Conservation (phyloP, 2,888 invertebrate genomes). For the Cotesia congregata region DNA sequence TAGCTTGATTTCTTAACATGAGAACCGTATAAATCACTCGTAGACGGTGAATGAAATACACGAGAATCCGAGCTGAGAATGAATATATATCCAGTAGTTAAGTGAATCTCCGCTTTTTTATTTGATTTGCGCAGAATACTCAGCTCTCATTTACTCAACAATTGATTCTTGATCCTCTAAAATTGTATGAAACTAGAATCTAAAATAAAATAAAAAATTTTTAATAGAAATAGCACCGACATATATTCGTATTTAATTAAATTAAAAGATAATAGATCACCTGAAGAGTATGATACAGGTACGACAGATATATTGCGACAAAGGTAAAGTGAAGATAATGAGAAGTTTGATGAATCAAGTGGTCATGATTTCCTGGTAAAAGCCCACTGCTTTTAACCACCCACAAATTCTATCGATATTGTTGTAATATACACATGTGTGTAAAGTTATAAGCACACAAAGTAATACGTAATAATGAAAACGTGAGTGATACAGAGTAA, state of each 20-base stretch:
- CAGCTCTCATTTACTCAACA: not conserved
- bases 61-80: not conserved
- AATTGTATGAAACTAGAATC: too few relatives aligned
- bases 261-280: too few relatives aligned
- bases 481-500: slow-evolving; percentile 18
- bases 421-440: not conserved
- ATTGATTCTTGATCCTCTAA: not conserved
- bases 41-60: not conserved
- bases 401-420: slow-evolving; percentile 10
- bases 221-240: too few relatives aligned
- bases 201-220: not conserved
- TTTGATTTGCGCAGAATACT: not conserved
- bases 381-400: not conserved
- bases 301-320: not conserved
- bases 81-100: not conserved
- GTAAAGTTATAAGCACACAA: not conserved
- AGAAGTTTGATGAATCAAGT: not conserved
- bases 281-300: not conserved
- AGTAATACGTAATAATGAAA: slow-evolving; percentile 18
- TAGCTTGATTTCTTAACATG: not conserved
- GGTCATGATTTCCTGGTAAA: not conserved
- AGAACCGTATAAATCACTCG: not conserved
- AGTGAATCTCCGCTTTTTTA: not conserved
- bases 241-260: too few relatives aligned
- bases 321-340: not conserved